Base-by-base conservation (phyloP, 1,140 invertebrate genomes). In the Chlorops oryzae region DNA sequence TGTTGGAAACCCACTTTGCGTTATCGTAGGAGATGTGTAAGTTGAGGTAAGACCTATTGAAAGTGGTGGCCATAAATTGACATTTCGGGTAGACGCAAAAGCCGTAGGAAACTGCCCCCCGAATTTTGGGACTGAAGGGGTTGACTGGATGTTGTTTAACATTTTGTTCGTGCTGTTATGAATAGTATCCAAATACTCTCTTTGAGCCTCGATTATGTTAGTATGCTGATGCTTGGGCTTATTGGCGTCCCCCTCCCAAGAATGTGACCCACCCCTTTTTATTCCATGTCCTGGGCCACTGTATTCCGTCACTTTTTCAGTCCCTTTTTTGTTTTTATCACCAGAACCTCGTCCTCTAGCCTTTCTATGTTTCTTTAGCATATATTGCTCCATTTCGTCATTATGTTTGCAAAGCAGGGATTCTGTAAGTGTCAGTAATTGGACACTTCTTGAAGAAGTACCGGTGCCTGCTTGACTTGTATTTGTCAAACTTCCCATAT, bases 351-450 rank as follows among this genome's bases (percentile, higher is more conserved):
- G 78, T 37, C 72, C 77, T 15, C 81, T 70, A n/a, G 79, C 72
- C 53, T 85, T 79, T 5, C 79, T 75, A 59, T 87, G 83, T 44
- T 81, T 81, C 57, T 84, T 82, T 9, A 86, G 74, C 78, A 89
- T 83, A 4, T 80, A 74, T 59, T 86, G 86, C 61, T 88, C 84
- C 85, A 88, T 89, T 44, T 86, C 79, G 55, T 85, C 81, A 63
- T 87, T 88, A 58, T 88, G 86, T 54, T 78, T 81, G 46, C 68
- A 78, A 2, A 88, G 65, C 35, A 86, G 41, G 2, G 75, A 77
- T 62, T 87, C 82, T 0, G 86, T 88, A 3, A 88, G 73, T 10
- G 77, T 76, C 0, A 78, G 70, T 2, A 60, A 67, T 47, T 78
- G 78, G 32, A 77, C 80, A 2, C 67, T 73, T 1, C 61, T 64